Percentiles rank a stretch among this genome's conserved stretches.
Conservation (phyloP, 2,888 invertebrate species). For the Acheta domesticus region DNA sequence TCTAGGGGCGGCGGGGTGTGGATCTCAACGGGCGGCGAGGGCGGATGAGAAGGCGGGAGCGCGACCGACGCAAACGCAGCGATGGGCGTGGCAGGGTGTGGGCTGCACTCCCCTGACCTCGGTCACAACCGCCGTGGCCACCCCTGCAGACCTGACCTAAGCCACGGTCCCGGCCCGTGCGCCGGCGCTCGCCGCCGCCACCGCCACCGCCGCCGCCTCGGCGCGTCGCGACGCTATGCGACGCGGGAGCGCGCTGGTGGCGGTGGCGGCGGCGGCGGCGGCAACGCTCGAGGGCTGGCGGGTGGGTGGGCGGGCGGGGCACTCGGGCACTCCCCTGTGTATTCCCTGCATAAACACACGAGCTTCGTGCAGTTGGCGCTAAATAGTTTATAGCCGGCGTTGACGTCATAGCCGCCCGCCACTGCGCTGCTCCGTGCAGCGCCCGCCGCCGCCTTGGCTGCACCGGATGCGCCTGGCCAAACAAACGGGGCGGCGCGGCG, state of each 20-base stretch:
- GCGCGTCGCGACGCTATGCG: too few relatives aligned
- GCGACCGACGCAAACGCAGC: not conserved
- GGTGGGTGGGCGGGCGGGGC: too few relatives aligned
- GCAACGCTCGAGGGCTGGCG: too few relatives aligned
- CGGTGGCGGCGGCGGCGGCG: too few relatives aligned
- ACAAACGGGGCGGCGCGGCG: not conserved
- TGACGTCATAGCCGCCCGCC: conserved; percentile 8
- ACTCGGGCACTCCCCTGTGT: not conserved
- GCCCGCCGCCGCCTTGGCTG: not conserved
- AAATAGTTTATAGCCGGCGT: not conserved
- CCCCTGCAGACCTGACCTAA: conserved; percentile 10
- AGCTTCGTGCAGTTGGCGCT: not conserved
- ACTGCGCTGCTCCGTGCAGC: not conserved
- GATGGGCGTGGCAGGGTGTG: not conserved
- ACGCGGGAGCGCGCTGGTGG: too few relatives aligned
- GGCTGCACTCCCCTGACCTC: too few relatives aligned
- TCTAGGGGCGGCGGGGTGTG: too few relatives aligned
- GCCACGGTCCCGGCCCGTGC: not conserved
- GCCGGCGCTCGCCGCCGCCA: too few relatives aligned
- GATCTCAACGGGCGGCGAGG: too few relatives aligned
- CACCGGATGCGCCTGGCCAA: not conserved
- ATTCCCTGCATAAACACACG: not conserved
- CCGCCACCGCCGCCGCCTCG: too few relatives aligned
- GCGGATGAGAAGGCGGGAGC: too few relatives aligned
- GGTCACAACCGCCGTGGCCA: not conserved